Base-by-base conservation (phyloP, 1,140 invertebrate species). In the fruit fly (Drosophila melanogaster) region DNA sequence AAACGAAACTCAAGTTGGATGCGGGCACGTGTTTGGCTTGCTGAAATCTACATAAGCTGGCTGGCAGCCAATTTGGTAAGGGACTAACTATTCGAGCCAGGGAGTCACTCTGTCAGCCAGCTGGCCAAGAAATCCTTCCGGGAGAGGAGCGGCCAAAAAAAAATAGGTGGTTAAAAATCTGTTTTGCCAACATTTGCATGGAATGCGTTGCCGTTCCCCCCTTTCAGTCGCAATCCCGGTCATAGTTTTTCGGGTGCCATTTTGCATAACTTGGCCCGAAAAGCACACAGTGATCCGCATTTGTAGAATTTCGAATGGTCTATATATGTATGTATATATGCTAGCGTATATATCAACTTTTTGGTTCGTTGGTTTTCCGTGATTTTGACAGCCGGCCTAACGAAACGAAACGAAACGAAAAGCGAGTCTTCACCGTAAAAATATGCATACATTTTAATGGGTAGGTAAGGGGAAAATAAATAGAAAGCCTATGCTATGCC, bases 41-140 rank as follows among this genome's bases (percentile, higher is more conserved):
- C 70, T 71, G 79, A 86, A 89, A 86, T 86, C 83, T 87, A 77
- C 83, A 86, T 89, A 87, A 87, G 79, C 84, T 87, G 83, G 83
- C 84, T 79, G 76, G 62, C 80, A 84, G 84, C 83, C 83, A 87
- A 87, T 89, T 87, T 79, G 72, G 71, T 62, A 65, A 66, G 56
- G 76, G 76, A 71, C 84, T 84, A 89, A 89, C 76, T 84, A 79
- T 86, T 66, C 85, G 46, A 81, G 78, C 35, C 53, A 40, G 50
- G 50, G 54, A 76, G 53, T 22, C 60, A 75, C 38, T 46, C 51
- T 65, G 54, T 33, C 71, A 76, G 47, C 49, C 54, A 57, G 74
- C 40, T 66, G 80, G 81, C 76, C 77, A 86, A 77, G 60, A 65
- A 57, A 75, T 58, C 55, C 74, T 73, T 64, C 59, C 59, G 54